Conservation (phyloP, 2,113 vertebrate species). For the Phylloscopus trochiloides region DNA sequence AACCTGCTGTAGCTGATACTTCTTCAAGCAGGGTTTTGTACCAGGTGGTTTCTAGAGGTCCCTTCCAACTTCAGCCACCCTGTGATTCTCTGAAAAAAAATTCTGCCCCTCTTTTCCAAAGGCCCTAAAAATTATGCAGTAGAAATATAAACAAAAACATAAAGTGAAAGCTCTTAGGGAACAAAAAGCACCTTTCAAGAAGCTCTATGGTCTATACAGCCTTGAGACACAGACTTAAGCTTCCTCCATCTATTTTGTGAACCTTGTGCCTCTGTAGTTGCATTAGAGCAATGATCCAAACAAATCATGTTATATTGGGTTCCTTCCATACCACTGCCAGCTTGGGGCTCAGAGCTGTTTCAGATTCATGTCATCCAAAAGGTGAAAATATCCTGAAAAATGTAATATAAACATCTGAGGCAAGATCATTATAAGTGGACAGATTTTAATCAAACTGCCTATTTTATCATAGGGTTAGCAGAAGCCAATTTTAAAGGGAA, state of each 20-base stretch:
- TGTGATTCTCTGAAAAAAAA: neutral
- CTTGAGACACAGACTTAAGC: neutral
- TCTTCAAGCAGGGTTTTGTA: neutral
- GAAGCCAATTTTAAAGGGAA: neutral
- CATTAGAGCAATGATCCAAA: neutral
- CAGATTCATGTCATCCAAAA: neutral
- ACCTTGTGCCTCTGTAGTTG: neutral
- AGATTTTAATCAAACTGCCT: neutral
- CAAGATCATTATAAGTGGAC: neutral
- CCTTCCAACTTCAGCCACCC: neutral
- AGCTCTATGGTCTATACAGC: neutral
- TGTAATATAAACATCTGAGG: neutral
- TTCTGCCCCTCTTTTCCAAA: neutral
- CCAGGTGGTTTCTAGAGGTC: neutral
- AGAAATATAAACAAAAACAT: neutral
- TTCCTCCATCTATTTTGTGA: neutral
- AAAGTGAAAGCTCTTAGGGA: neutral
- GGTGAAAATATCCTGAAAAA: neutral
- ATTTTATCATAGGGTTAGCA: neutral
- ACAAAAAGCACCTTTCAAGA: neutral
- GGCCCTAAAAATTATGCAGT: neutral
- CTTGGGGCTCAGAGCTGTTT: neutral
- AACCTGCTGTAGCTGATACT: neutral
- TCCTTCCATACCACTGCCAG: neutral
- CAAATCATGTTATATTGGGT: neutral